Conservation (phyloP, 2,113 vertebrate genomes). For the Ictidomys tridecemlineatus region DNA sequence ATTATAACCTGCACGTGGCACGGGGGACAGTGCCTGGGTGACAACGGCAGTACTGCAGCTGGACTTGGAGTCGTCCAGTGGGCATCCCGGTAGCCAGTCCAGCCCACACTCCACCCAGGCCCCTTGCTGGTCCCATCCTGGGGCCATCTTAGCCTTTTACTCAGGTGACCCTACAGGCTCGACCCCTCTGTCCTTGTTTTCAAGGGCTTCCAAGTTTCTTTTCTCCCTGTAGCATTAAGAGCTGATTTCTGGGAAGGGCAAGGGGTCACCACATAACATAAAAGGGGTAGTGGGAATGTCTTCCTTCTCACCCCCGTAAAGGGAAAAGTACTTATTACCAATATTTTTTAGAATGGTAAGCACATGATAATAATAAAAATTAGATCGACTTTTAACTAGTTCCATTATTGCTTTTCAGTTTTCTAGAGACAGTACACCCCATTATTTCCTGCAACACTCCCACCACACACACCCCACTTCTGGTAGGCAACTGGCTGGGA, state of each 20-base stretch:
- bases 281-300: background rate
- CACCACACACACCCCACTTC: fast-evolving
- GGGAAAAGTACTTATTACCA: background rate
- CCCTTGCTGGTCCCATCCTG: background rate
- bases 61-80: conserved; percentile 18
- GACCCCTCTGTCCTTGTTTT: background rate
- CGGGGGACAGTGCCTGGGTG: conserved; percentile 38
- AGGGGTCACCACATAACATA: background rate
- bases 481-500: background rate
- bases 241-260: background rate
- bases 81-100: background rate
- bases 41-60: background rate
- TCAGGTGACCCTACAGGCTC: background rate
- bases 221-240: background rate
- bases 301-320: background rate
- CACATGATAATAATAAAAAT: background rate
- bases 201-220: background rate
- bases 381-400: background rate
- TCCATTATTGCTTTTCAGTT: background rate
- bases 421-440: background rate
- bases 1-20: conserved; percentile 83
- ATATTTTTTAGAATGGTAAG: background rate
- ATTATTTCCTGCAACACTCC: too few species aligned
- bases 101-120: background rate
- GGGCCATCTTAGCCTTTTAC: background rate